Conservation (phyloP, 1,140 invertebrate species). For the Heliconius congener region DNA sequence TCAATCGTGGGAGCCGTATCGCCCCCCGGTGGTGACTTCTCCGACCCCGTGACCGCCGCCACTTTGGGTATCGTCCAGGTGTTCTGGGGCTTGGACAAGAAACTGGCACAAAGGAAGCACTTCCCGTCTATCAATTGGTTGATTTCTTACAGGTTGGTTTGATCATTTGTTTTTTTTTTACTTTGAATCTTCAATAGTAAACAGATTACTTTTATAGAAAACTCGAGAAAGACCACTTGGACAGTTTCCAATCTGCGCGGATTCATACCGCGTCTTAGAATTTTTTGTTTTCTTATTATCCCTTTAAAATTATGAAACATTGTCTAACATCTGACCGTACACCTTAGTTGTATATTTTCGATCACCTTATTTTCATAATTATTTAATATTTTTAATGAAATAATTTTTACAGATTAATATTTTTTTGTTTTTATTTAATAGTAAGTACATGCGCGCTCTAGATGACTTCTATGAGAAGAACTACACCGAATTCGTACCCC, state of each 20-base stretch:
- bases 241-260: too few relatives aligned
- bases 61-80: conserved; percentile 99
- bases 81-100: conserved; percentile 99
- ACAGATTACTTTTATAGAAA: too few relatives aligned
- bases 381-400: background rate
- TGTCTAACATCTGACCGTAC: too few relatives aligned
- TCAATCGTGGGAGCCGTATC: conserved; percentile 99
- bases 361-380: background rate
- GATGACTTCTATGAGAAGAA: conserved; percentile 99
- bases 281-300: too few relatives aligned
- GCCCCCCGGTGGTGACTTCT: conserved; percentile 99
- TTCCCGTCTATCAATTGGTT: conserved; percentile 99
- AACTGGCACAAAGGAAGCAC: conserved; percentile 99
- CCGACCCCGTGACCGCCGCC: conserved; percentile 99
- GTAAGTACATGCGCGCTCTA: conserved; percentile 98
- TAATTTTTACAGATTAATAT: background rate
- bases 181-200: background rate
- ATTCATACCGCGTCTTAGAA: too few relatives aligned
- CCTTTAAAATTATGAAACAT: too few relatives aligned
- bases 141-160: conserved; percentile 94
- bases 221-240: too few relatives aligned
- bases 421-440: conserved; percentile 74
- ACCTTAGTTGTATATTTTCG: background rate
- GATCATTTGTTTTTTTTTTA: background rate
- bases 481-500: conserved; percentile 98